phyloP scores from a whole-genome alignment of 53 echinoderm and acorn worm species.

The Crossaster papposus region DNA sequence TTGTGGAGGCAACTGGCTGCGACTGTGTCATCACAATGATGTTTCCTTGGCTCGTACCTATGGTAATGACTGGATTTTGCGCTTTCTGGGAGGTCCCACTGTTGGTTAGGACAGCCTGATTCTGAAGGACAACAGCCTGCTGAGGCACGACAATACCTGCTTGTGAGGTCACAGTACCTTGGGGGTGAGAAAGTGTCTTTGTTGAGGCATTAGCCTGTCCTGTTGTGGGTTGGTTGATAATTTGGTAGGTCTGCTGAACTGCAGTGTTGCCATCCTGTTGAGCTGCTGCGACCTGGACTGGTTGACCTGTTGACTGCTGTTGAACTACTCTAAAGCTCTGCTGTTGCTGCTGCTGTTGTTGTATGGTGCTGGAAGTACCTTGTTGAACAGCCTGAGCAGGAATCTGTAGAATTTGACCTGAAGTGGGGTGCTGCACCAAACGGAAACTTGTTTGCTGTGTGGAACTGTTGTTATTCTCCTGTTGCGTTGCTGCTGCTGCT shows the following conservation, averaged over 20 bases:
- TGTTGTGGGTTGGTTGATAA: conserved; percentile 11
- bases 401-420: conserved; percentile 49
- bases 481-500: conserved; percentile 32
- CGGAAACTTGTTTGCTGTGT: conserved; percentile 37
- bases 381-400: conserved; percentile 40
- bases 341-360: conserved; percentile 51
- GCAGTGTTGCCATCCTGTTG: conserved; percentile 15
- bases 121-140: conserved; percentile 68
- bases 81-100: conserved; percentile 31
- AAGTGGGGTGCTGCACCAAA: conserved; percentile 38
- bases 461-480: conserved; percentile 47
- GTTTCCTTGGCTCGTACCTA: conserved; percentile 90
- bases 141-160: conserved; percentile 36
- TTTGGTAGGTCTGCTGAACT: conserved; percentile 49
- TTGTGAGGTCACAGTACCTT: conserved; percentile 20
- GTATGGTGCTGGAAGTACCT: not conserved
- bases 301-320: conserved; percentile 31
- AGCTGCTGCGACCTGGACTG: conserved; percentile 26
- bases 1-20: conserved; percentile 47
- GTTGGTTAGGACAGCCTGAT: conserved; percentile 1
- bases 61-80: conserved; percentile 89
- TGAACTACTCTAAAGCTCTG: conserved; percentile 41
- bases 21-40: conserved; percentile 87
- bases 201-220: not conserved
- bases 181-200: conserved; percentile 29